A percentile compares a stretch with the other conserved stretches of the same genome.
Evolutionary conservation across 1,140 invertebrate species (phyloP).

Genomic region (Drosophila pachea): DNA sequence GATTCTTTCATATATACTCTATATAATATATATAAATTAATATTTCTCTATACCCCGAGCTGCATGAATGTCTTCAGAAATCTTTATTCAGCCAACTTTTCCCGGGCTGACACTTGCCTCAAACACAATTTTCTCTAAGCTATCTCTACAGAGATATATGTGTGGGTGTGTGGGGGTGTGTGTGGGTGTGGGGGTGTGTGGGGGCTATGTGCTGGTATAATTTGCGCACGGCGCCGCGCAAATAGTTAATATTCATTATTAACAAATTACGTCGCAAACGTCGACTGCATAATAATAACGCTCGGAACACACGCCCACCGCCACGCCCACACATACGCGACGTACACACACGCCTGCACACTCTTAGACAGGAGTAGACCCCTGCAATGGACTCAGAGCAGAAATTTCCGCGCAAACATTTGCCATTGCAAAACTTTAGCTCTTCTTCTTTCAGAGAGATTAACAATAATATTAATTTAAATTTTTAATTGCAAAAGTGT

Average conservation of each 20-base stretch:
- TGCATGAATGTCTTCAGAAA: no score
- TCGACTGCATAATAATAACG: slow-evolving; percentile 43
- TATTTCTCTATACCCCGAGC: no score
- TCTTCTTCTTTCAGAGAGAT: neutral
- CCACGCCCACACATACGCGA: slow-evolving; percentile 1
- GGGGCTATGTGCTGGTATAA: slow-evolving; percentile 15
- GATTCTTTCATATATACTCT: no score
- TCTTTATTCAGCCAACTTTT: no score
- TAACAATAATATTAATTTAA: neutral
- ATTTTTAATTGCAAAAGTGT: neutral
- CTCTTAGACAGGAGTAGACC: slow-evolving; percentile 1
- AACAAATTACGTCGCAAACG: slow-evolving; percentile 50
- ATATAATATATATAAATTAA: no score
- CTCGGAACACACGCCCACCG: slow-evolving; percentile 20
- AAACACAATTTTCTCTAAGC: neutral
- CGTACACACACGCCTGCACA: slow-evolving; percentile 5
- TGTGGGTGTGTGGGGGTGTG: slow-evolving; percentile 32
- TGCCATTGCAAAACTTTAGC: neutral
- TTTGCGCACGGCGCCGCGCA: slow-evolving; percentile 17
- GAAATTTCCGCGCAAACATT: neutral
- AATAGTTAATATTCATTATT: slow-evolving; percentile 67
- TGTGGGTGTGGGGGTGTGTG: slow-evolving; percentile 21
- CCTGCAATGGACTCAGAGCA: neutral
- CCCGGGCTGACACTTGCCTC: no score
- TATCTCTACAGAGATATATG: neutral